These are phyloP conservation scores for Hoplodrina ambigua DNA, from an alignment of 2,888 invertebrate species.

Conservation along the genomic window DNA sequence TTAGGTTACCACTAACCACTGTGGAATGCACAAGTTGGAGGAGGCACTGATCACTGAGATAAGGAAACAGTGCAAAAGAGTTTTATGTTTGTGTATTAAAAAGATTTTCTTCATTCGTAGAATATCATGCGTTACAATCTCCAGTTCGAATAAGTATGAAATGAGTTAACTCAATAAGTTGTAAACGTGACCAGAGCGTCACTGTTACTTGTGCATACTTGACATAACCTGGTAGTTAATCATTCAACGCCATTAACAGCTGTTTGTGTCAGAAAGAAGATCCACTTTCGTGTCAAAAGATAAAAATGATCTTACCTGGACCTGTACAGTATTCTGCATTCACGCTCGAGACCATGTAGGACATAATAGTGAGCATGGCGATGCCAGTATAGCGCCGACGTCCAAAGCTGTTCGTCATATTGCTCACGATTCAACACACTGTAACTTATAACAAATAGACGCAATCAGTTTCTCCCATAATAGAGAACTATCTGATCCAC, in stretches of 20 bases:
- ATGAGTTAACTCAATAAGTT: constrained; percentile 41
- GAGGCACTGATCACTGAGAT: constrained; percentile 48
- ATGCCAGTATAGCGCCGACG: constrained; percentile 66
- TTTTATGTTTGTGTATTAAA: constrained; percentile 47
- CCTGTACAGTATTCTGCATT: constrained; percentile 70
- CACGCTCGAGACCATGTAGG: constrained; percentile 64
- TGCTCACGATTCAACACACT: constrained; percentile 68
- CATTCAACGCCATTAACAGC: constrained; percentile 55
- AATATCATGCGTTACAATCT: constrained; percentile 55
- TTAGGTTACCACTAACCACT: constrained; percentile 8
- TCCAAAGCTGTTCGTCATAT: constrained; percentile 75
- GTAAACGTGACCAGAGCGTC: constrained; percentile 41
- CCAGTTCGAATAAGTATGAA: constrained; percentile 44
- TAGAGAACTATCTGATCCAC: constrained; percentile 71
- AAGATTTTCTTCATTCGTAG: constrained; percentile 37
- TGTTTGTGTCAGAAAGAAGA: constrained; percentile 62
- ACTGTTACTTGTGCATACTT: constrained; percentile 51
- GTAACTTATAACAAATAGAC: constrained; percentile 65
- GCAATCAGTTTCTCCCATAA: constrained; percentile 70
- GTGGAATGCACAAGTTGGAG: constrained; percentile 48
- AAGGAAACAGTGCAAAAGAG: constrained; percentile 57
- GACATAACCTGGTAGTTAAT: constrained; percentile 51
- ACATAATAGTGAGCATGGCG: constrained; percentile 70
- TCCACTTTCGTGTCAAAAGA: constrained; percentile 65
- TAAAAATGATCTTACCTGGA: constrained; percentile 79